These are phyloP conservation scores for Tholera decimalis DNA, from an alignment of 2,888 invertebrate species.

Conservation along the genomic window DNA sequence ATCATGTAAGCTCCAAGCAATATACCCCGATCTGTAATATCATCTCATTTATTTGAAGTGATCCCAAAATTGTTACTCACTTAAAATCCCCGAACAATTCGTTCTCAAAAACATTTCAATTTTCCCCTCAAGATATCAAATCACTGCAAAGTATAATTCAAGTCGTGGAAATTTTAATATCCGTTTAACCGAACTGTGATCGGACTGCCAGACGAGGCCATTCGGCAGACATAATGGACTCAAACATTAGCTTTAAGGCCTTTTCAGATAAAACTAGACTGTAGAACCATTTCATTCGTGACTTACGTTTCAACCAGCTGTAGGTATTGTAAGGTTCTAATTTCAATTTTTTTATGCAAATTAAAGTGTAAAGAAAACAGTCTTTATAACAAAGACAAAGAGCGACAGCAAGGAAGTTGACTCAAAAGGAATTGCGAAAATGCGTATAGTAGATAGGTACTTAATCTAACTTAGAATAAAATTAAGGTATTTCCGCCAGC, in stretches of 20 bases:
- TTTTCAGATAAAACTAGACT: slow-evolving; percentile 67
- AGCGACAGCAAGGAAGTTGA: neutral
- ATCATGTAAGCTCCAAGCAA: neutral
- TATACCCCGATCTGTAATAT: slow-evolving; percentile 37
- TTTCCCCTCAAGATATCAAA: slow-evolving; percentile 53
- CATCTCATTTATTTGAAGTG: slow-evolving; percentile 43
- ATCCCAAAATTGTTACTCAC: slow-evolving; percentile 28
- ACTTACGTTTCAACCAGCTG: slow-evolving; percentile 26
- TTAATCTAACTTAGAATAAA: slow-evolving; percentile 32
- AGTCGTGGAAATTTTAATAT: slow-evolving; percentile 69
- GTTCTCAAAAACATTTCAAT: slow-evolving; percentile 59
- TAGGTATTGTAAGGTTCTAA: slow-evolving; percentile 22
- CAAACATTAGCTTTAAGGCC: slow-evolving; percentile 74
- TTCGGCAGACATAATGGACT: slow-evolving; percentile 72
- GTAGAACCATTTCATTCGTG: slow-evolving; percentile 58
- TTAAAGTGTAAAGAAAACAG: neutral
- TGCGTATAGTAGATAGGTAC: neutral
- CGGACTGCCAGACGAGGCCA: slow-evolving; percentile 49
- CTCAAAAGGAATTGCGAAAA: slow-evolving; percentile 1
- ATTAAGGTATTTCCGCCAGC: slow-evolving; percentile 34
- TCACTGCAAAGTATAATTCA: slow-evolving; percentile 59
- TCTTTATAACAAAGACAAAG: neutral
- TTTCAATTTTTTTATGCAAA: neutral
- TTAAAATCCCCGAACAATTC: slow-evolving; percentile 48
- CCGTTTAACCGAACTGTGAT: slow-evolving; percentile 62